A percentile compares a stretch with the other conserved stretches of the same genome.
Evolutionary conservation across 2,113 vertebrate species (phyloP).

Genomic region (Setophaga coronata): DNA sequence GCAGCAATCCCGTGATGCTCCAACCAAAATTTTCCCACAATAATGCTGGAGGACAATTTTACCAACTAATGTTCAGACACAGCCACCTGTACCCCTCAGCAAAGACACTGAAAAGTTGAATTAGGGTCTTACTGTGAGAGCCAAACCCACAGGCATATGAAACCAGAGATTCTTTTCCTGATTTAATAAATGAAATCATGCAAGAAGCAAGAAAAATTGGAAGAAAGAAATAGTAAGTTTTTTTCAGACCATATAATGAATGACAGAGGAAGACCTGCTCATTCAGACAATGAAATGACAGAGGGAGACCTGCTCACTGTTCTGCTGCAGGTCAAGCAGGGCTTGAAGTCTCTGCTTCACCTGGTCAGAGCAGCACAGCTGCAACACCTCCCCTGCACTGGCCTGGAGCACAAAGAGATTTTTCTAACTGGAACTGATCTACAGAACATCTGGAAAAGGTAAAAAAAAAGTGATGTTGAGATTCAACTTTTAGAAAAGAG

Average conservation of each 20-base stretch:
- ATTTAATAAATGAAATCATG: neutral
- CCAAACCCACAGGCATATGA: neutral
- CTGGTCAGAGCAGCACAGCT: neutral
- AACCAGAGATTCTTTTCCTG: neutral
- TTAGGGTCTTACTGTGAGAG: neutral
- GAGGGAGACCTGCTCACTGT: neutral
- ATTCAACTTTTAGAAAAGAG: neutral
- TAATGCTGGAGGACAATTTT: neutral
- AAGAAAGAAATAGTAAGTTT: neutral
- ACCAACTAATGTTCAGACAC: neutral
- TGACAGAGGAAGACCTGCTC: neutral
- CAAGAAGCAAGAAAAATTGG: neutral
- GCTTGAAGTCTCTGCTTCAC: neutral
- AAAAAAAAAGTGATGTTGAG: neutral
- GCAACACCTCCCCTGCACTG: neutral
- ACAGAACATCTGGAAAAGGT: neutral
- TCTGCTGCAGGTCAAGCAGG: neutral
- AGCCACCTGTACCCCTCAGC: neutral
- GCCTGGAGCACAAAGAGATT: neutral
- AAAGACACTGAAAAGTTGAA: neutral
- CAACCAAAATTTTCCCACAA: neutral
- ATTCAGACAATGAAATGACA: neutral
- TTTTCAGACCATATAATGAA: neutral
- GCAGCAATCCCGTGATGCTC: accelerated
- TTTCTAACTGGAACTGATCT: neutral